Evolutionary conservation across 2,113 vertebrate genomes (phyloP).

Genomic region (Oreotrochilus melanogaster): DNA sequence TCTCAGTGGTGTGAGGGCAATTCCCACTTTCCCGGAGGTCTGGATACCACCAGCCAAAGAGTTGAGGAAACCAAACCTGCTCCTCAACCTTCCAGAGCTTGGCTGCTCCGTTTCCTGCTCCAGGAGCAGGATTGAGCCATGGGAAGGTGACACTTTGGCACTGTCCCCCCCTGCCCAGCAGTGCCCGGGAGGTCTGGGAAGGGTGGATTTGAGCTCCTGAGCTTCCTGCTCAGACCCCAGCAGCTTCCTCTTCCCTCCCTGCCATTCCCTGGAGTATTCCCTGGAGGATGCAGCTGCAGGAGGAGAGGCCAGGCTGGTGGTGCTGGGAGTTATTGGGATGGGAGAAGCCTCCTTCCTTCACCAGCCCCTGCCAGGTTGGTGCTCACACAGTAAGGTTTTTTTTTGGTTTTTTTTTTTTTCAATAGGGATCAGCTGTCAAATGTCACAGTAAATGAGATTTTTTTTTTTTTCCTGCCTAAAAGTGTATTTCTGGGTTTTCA

Average conservation of each 20-base stretch:
- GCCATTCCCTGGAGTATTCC: not conserved
- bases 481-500: not conserved
- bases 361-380: not conserved
- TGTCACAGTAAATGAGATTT: not conserved
- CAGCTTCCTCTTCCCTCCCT: not conserved
- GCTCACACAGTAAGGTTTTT: accelerated
- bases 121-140: no score
- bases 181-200: accelerated
- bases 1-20: not conserved
- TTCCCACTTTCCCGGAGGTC: not conserved
- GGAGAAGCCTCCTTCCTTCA: not conserved
- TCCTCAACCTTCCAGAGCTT: not conserved
- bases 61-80: accelerated
- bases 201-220: not conserved
- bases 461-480: not conserved
- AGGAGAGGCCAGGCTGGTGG: not conserved
- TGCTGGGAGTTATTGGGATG: accelerated
- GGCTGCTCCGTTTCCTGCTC: not conserved
- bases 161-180: not conserved
- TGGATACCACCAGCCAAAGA: not conserved
- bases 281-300: not conserved
- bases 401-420: no score
- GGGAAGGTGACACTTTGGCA: not conserved
- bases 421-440: not conserved
- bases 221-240: not conserved